Evolutionary conservation across 2,113 vertebrate genomes (phyloP).

Genomic region (Bufo bufo): DNA sequence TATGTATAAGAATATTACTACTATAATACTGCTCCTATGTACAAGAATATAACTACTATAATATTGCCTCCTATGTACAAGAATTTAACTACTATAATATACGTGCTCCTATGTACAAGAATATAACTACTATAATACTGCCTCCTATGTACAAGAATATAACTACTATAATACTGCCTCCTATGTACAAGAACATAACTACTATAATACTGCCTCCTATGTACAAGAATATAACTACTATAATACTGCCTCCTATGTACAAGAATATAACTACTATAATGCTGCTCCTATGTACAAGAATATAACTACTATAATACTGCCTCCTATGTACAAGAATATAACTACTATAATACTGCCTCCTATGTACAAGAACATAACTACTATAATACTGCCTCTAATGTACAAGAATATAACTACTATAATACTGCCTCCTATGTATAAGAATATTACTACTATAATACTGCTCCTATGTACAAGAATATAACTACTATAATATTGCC

Average conservation of each 20-base stretch:
- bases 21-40: constrained; percentile 1
- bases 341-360: constrained; percentile 2
- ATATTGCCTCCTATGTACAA: not conserved
- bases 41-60: constrained; percentile 7
- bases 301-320: constrained; percentile 7
- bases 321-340: constrained; percentile 11
- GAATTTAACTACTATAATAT: constrained; percentile 5
- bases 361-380: constrained; percentile 1
- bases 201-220: not conserved
- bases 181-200: not conserved
- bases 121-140: not conserved
- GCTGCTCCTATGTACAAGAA: constrained; percentile 1
- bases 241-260: not conserved
- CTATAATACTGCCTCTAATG: not conserved
- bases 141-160: not conserved
- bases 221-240: constrained; percentile 12
- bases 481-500: constrained; percentile 3
- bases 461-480: constrained; percentile 1
- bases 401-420: constrained; percentile 13
- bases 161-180: not conserved
- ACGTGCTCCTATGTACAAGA: not conserved
- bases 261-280: constrained; percentile 10
- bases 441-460: not conserved
- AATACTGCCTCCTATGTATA: not conserved
- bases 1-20: not conserved